phyloP scores from a whole-genome alignment of 2,113 vertebrate species.

The Myotis brandtii region DNA sequence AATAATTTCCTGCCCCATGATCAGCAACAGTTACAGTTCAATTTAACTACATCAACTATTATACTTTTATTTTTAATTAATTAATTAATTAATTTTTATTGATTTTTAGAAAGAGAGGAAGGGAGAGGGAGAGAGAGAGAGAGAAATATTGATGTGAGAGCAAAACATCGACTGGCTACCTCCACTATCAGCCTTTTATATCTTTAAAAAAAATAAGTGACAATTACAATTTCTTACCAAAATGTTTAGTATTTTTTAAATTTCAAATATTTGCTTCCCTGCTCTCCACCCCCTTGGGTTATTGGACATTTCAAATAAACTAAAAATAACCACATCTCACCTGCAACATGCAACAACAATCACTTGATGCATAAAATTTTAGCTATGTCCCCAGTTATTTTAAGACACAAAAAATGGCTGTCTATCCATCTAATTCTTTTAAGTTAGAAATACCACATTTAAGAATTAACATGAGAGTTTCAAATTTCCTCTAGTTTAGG shows the following conservation, averaged over 20 bases:
- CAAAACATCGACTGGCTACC: no score
- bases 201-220: slow-evolving; percentile 70
- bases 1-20: slow-evolving; percentile 51
- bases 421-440: slow-evolving; percentile 75
- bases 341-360: slow-evolving; percentile 82
- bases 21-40: slow-evolving; percentile 61
- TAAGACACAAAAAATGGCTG: slow-evolving; percentile 80
- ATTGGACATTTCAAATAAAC: slow-evolving; percentile 74
- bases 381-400: slow-evolving; percentile 75
- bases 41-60: slow-evolving; percentile 77
- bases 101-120: no score
- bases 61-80: neutral
- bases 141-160: no score
- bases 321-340: slow-evolving; percentile 82
- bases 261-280: slow-evolving; percentile 73
- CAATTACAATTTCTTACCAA: slow-evolving; percentile 74
- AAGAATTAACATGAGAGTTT: slow-evolving; percentile 88
- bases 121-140: no score
- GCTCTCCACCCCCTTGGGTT: slow-evolving; percentile 20
- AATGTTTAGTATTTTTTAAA: slow-evolving; percentile 66
- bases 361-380: slow-evolving; percentile 79
- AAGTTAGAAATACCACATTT: slow-evolving; percentile 86
- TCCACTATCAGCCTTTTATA: slow-evolving; percentile 68
- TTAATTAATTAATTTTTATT: no score
- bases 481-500: slow-evolving; percentile 91